These are phyloP conservation scores for Pseudorectes ferrugineus DNA, from an alignment of 2,113 vertebrate genomes.

Conservation along the genomic window DNA sequence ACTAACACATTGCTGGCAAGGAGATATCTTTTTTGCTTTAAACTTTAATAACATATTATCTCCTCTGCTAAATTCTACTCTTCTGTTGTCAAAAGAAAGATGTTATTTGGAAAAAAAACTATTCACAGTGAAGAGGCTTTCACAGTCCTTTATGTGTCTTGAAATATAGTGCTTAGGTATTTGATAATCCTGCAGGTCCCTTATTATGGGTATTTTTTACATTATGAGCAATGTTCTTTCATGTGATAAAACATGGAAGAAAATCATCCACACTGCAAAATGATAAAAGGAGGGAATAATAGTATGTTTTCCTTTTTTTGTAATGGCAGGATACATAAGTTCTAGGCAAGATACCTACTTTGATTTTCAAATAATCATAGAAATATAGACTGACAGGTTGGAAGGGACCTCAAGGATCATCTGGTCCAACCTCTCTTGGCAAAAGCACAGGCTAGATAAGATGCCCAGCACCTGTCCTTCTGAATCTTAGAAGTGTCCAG, in stretches of 20 bases:
- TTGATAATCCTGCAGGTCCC: background rate
- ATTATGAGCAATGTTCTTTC: background rate
- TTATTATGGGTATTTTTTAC: background rate
- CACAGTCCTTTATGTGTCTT: background rate
- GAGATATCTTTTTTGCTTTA: background rate
- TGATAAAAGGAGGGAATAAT: background rate
- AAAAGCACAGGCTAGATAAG: background rate
- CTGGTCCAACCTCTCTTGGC: background rate
- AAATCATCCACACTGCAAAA: background rate
- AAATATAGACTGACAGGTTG: background rate
- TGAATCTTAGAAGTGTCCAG: background rate
- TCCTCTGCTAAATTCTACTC: background rate
- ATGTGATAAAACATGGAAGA: background rate
- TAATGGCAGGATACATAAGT: background rate
- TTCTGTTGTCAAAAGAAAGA: background rate
- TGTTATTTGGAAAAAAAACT: background rate
- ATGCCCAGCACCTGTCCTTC: background rate
- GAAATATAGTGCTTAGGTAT: background rate
- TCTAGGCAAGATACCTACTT: background rate
- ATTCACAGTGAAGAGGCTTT: background rate
- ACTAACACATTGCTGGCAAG: background rate
- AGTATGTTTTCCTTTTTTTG: background rate
- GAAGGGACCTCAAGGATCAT: background rate
- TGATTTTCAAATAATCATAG: background rate
- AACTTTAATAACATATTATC: background rate